These are phyloP conservation scores for Ethmia dodecea DNA, from an alignment of 2,888 invertebrate species.

Conservation along the genomic window DNA sequence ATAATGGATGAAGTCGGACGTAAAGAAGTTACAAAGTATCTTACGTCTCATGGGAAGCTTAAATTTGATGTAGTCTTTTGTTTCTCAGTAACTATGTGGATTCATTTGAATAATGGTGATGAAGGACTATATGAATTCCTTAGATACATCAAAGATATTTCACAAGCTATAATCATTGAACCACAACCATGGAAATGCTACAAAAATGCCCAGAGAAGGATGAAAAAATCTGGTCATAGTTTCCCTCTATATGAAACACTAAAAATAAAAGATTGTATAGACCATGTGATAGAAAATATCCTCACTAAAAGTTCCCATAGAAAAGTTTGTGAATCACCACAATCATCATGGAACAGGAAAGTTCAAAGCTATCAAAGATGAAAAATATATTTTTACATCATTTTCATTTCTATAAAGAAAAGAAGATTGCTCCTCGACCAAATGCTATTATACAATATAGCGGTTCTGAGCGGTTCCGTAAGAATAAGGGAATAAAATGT, in stretches of 20 bases:
- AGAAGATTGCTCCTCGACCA: no score
- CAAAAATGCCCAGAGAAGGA: conserved; percentile 83
- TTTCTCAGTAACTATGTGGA: conserved; percentile 94
- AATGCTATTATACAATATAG: no score
- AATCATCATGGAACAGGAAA: conserved; percentile 84
- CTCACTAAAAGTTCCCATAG: conserved; percentile 60
- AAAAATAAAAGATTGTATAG: conserved; percentile 79
- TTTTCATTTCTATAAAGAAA: no score
- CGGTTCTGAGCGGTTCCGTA: no score
- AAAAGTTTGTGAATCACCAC: conserved; percentile 76
- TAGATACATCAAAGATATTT: conserved; percentile 64
- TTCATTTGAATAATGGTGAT: conserved; percentile 91
- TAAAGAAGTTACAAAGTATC: conserved; percentile 57
- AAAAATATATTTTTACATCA: no score
- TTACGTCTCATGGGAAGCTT: conserved; percentile 48
- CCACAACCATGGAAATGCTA: conserved; percentile 94
- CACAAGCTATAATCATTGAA: conserved; percentile 83
- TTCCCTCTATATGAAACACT: conserved; percentile 80
- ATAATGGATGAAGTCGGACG: conserved; percentile 69
- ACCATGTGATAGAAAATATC: conserved; percentile 77
- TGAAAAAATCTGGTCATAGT: conserved; percentile 78
- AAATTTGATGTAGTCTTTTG: conserved; percentile 85
- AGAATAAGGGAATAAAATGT: no score
- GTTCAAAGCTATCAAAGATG: conserved; percentile 81
- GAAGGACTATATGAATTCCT: conserved; percentile 81